Evolutionary conservation across 2,888 invertebrate species (phyloP).

Genomic region (Ophion ellenae): DNA sequence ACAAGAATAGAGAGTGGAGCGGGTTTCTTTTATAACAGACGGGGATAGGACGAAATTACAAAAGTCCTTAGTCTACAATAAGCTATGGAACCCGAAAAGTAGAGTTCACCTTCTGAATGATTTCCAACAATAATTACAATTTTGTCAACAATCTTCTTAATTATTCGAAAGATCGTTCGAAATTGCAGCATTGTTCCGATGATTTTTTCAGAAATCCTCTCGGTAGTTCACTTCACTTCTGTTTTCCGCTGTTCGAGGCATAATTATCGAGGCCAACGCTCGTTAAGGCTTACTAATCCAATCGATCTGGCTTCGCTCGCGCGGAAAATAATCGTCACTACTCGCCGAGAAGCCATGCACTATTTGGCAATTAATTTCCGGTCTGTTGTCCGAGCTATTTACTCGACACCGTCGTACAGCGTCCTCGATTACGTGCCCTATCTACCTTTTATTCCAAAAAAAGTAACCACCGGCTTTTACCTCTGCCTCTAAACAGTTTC

Average conservation of each 20-base stretch:
- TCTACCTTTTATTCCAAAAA: constrained; percentile 12
- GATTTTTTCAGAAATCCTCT: neutral
- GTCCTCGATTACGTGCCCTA: constrained; percentile 19
- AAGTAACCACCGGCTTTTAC: constrained; percentile 37
- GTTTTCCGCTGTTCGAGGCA: neutral
- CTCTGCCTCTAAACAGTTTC: constrained; percentile 42
- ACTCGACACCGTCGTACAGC: constrained; percentile 48
- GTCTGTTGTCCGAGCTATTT: constrained; percentile 40
- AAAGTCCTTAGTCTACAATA: too few relatives aligned
- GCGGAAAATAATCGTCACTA: constrained; percentile 47
- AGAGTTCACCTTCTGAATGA: neutral
- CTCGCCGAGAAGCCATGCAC: constrained; percentile 31
- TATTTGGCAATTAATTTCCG: constrained; percentile 54
- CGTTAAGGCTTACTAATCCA: constrained; percentile 15
- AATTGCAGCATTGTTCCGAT: neutral
- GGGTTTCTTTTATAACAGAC: too few relatives aligned
- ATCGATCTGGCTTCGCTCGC: constrained; percentile 23
- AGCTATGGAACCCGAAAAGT: neutral
- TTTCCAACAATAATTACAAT: neutral
- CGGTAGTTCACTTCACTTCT: neutral
- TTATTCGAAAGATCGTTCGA: neutral
- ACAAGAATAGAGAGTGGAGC: too few relatives aligned
- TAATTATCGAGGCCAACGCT: constrained; percentile 8
- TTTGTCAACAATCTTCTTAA: neutral
- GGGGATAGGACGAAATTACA: too few relatives aligned